A percentile compares a stretch with the other conserved stretches of the same genome.
phyloP scores from a whole-genome alignment of 2,888 invertebrate genomes.

The Dexiosoma caninum region DNA sequence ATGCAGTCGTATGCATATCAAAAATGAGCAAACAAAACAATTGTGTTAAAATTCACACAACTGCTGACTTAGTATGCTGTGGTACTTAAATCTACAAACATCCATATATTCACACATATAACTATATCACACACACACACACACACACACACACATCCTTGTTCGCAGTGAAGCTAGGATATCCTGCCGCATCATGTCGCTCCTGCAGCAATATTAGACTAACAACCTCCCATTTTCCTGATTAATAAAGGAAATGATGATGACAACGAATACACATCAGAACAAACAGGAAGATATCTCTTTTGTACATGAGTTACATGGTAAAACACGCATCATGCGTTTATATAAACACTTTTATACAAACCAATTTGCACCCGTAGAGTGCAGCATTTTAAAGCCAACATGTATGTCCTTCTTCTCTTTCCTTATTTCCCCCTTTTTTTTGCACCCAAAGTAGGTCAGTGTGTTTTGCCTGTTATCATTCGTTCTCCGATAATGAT shows the following conservation, averaged over 20 bases:
- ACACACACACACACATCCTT: background rate
- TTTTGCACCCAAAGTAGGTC: slow-evolving; percentile 45
- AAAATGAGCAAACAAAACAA: slow-evolving; percentile 54
- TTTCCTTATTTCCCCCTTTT: no score
- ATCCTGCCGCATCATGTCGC: slow-evolving; percentile 11
- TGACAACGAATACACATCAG: slow-evolving; percentile 48
- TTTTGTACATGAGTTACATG: slow-evolving; percentile 37
- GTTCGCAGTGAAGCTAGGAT: background rate
- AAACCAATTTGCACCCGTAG: slow-evolving; percentile 11
- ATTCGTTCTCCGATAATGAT: slow-evolving; percentile 43
- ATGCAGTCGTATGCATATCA: slow-evolving; percentile 35
- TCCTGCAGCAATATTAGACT: background rate
- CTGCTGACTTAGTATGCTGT: no score
- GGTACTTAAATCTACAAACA: slow-evolving; percentile 18
- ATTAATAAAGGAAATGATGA: slow-evolving; percentile 56
- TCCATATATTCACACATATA: background rate
- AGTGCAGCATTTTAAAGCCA: slow-evolving; percentile 24
- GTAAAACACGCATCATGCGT: background rate
- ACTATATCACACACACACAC: background rate
- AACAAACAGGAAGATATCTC: slow-evolving; percentile 34
- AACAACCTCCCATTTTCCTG: slow-evolving; percentile 21
- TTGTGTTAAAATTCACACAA: slow-evolving; percentile 60
- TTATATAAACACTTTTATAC: background rate
- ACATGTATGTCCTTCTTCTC: background rate
- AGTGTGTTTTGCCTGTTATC: slow-evolving; percentile 42